These are phyloP conservation scores for Hydrotaea diabolus DNA, from an alignment of 2,888 invertebrate genomes.

Conservation along the genomic window DNA sequence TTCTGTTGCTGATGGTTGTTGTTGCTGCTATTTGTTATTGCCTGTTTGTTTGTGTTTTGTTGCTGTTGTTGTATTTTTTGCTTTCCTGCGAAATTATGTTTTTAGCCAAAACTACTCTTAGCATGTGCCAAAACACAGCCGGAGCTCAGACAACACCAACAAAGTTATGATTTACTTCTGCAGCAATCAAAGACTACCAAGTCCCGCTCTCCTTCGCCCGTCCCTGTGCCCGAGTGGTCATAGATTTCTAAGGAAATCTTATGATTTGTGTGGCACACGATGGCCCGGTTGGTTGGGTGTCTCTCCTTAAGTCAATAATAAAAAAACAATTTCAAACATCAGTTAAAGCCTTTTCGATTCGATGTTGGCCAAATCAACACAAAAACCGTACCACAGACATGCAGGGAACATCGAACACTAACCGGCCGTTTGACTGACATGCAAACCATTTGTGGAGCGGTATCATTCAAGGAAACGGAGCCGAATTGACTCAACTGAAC, in stretches of 20 bases:
- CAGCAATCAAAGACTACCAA: background rate
- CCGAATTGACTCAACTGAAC: background rate
- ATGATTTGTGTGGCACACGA: constrained; percentile 49
- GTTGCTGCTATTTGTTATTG: background rate
- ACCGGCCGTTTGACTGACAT: constrained; percentile 30
- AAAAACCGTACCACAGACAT: background rate
- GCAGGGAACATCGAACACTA: background rate
- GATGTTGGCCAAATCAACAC: constrained; percentile 24
- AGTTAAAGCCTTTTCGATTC: constrained; percentile 54
- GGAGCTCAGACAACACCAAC: background rate
- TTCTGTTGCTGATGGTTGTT: constrained; percentile 15
- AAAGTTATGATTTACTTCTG: constrained; percentile 61
- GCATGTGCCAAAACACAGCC: constrained; percentile 55
- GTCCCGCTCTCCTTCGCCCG: background rate
- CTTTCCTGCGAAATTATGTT: constrained; percentile 28
- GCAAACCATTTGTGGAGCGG: constrained; percentile 19
- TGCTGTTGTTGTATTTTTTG: background rate
- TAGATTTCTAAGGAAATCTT: constrained; percentile 62
- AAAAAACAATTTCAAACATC: constrained; percentile 54
- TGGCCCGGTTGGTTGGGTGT: background rate
- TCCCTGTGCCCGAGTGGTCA: background rate
- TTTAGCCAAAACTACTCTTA: constrained; percentile 18
- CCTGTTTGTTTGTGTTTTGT: background rate
- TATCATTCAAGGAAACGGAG: background rate
- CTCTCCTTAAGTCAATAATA: constrained; percentile 38